phyloP scores from a whole-genome alignment of 2,797 vertebrate genomes.

The Knipowitschia caucasica region DNA sequence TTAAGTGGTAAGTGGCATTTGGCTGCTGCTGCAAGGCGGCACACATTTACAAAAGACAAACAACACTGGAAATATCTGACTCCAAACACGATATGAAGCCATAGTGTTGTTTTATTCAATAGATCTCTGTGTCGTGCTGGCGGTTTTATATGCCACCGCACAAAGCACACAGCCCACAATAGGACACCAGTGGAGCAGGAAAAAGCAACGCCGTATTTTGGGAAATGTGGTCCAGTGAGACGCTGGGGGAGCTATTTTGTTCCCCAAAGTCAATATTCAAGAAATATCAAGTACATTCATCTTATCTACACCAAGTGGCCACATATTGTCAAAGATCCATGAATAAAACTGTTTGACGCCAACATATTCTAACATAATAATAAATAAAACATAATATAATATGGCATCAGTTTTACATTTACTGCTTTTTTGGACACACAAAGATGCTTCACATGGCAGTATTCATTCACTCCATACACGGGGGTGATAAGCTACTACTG shows the following conservation, averaged over 20 bases:
- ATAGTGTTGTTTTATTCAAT: constrained; percentile 9
- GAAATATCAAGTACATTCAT: not conserved
- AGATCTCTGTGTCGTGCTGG: constrained; percentile 3
- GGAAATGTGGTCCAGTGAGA: not conserved
- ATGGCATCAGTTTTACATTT: too few relatives aligned
- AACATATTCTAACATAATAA: too few relatives aligned
- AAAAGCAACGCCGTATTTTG: constrained; percentile 2
- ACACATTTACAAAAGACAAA: constrained; percentile 6
- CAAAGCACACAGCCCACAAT: constrained; percentile 6
- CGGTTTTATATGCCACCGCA: constrained; percentile 5
- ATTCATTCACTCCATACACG: too few relatives aligned
- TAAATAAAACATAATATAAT: too few relatives aligned
- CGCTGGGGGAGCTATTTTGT: not conserved
- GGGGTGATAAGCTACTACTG: too few relatives aligned
- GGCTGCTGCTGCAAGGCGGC: constrained; percentile 3
- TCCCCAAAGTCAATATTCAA: not conserved
- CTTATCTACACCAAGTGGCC: not conserved
- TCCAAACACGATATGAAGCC: constrained; percentile 3
- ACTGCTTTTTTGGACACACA: too few relatives aligned
- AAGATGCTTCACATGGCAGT: too few relatives aligned
- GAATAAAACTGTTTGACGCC: too few relatives aligned
- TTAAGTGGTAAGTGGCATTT: constrained; percentile 9
- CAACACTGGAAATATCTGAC: constrained; percentile 7
- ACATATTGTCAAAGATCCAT: too few relatives aligned
- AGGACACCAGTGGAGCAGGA: constrained; percentile 8